These are phyloP conservation scores for Gavialis gangeticus DNA, from an alignment of 2,113 vertebrate genomes.

Conservation along the genomic window DNA sequence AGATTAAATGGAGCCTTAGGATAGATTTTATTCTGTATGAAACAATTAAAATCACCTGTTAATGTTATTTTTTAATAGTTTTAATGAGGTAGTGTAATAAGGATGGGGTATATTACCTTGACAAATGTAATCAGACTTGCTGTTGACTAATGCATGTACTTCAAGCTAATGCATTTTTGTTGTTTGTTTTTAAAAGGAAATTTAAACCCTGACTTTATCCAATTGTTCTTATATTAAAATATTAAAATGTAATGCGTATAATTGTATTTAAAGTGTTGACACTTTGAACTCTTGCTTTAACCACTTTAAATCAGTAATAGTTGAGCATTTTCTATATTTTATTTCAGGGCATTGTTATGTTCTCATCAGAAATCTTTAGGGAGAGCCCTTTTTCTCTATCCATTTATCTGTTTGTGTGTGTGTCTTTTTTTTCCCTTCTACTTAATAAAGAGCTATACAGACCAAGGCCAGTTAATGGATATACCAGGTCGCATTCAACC, in stretches of 20 bases:
- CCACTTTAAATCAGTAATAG: neutral
- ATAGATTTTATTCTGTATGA: constrained; percentile 20
- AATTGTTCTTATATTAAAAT: neutral
- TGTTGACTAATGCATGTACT: too few relatives aligned
- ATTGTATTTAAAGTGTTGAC: neutral
- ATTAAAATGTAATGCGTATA: neutral
- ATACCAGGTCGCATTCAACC: constrained; percentile 15
- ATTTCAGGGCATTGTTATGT: neutral
- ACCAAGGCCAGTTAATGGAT: constrained; percentile 38
- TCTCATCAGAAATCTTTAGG: constrained; percentile 32
- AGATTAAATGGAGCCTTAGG: neutral
- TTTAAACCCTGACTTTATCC: neutral
- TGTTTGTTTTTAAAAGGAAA: neutral
- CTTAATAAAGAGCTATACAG: constrained; percentile 38
- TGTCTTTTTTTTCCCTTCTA: neutral
- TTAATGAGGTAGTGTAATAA: neutral
- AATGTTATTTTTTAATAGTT: constrained; percentile 32
- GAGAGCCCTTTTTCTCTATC: neutral
- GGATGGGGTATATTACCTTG: neutral
- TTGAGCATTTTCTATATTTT: neutral
- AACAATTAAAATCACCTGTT: constrained; percentile 9
- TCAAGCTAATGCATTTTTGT: too few relatives aligned
- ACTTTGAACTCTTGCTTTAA: neutral
- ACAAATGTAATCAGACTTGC: neutral
- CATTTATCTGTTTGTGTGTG: constrained; percentile 30